Evolutionary conservation across 2,888 invertebrate genomes (phyloP), one percentile per base, ranked within the genome.

Genomic region (Protophormia terraenovae): DNA sequence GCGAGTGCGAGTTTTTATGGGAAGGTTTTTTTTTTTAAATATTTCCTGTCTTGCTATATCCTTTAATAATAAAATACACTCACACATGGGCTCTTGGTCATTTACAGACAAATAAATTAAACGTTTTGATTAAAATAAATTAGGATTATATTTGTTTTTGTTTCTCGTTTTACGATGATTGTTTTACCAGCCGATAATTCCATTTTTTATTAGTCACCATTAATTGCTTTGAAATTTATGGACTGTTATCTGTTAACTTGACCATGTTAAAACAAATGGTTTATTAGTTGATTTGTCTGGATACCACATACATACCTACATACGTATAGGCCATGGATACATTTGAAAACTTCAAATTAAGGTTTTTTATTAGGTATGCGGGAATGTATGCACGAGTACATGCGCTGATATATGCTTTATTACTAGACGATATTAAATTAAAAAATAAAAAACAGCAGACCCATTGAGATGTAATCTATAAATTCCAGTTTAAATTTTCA

Each of bases 191-290:
- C 53, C 73, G 73, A 78, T 85, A 85, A 82, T 85, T 75, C 73
- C 71, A 78, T 41, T 69, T 82, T 84, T 85, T 82, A 82, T 81
- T 82, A 78, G 78, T 73, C 69, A 62, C 78, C 78, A 64, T 78
- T 82, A 85, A 85, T 82, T 81, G 84, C 81, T 78, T 85, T 82
- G 12, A 82, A 82, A 85, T 85, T 85, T 81, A 85, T 85, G 81
- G 73, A 12, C 69, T 78, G 81, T 85, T 85, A 75, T 82, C 78
- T 73, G 45, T 32, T 47, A 67, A 71, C 55, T 38, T 64, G 50
- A 55, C 73, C 78, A 81, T 62, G 77, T 69, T 85, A 41, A 78
- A 85, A 75, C 73, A 81, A 82, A 81, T 81, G 81, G 78, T 58
- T 78, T 78, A 81, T 82, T 85, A 50, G 55, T 62, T n/a, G 55